Evolutionary conservation across 1,140 invertebrate species (phyloP), one percentile per base, ranked within the genome.

Genomic region (Drosophila bocqueti): DNA sequence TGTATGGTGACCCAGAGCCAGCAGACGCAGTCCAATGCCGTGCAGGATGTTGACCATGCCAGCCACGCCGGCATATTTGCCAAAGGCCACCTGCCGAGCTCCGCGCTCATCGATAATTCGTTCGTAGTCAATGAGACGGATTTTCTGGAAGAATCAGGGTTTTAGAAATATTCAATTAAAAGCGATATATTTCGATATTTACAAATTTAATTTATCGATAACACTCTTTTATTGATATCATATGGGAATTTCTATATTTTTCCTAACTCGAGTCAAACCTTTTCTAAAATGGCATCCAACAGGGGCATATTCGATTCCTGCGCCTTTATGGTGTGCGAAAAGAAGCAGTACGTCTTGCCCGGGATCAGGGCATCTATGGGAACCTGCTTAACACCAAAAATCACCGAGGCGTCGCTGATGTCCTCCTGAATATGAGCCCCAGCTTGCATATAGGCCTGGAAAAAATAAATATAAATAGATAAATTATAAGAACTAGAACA

Each of bases 1-100:
- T 0, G 99, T 99, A 91, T 99, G 99, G 93, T 99, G 99, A 3
- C 99, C 99, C 5, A 99, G 92, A 0, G 99, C 99, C 38, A 99
- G 93, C 0, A 99, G 94, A 47, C 99, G 94, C 2, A 99, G 94
- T 4, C 99, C 99, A 13, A 99, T 93, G 4, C 99, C 99, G 91
- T 99, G 99, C 2, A 99, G 94, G 78, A 99, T 99, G 91, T 99
- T 99, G 31, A 99, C 97, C 96, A 99, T 99, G 3, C 99, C 99
- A 21, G 99, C 98, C 4, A 99, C 98, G 4, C 99, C 92, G 0
- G 99, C 99, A 94, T 99, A 99, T 93, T 99, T 99, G 0, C 99
- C 99, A 94, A 99, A 99, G 4, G 99, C 99, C 8, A 99, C 99
- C 15, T 99, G 96, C 24, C 99, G 94, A 58, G 98, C 96, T 1